Base-by-base conservation (phyloP, 2,888 invertebrate species). In the Cosmia trapezina region DNA sequence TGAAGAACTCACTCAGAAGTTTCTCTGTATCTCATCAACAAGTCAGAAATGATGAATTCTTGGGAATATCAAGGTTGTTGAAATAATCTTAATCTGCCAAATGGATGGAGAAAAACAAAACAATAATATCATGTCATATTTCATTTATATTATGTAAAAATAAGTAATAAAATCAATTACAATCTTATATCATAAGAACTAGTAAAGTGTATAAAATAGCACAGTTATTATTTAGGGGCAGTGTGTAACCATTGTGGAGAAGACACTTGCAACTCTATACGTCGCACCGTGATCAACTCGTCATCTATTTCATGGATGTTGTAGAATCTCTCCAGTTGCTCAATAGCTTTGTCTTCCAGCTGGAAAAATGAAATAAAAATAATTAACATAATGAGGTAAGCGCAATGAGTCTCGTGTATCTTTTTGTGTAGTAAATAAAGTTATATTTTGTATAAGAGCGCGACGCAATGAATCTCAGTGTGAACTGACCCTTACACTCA, bases 341-440 rank as follows among this genome's bases (percentile, higher is more conserved):
- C 97, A 83, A 99, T 98, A 0, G 98, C 98, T 90, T 97, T 97
- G 91, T 99, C 98, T 95, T 99, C 99, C 84, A 98, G 96, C 98
- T 98, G 94, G 53, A 95, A 93, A 80, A 70, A 87, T 84, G 73
- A 47, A 41, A 41, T 51, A 19, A 61, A 61, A n/a, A 12, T 19
- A 19, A 62, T 43, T 45, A 43, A 49, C 49, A 19, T 8, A 4
- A 49, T 9, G 1, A n/a, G 49, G 9, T 49, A 28, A 1, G 28
- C 28, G 28, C 28, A 28, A n/a, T n/a, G n/a, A n/a, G n/a, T n/a
- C n/a, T n/a, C n/a, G 28, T 28, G 28, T 28, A 28, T 28, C 28
- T 28, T 28, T 28, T 28, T 28, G 28, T 28, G 28, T 28, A 28
- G 28, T 28, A 28, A 28, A 28, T 28, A 28, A 28, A 28, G 28